Evolutionary conservation across 2,888 invertebrate species (phyloP).

Genomic region (Drosophila paramelanica): DNA sequence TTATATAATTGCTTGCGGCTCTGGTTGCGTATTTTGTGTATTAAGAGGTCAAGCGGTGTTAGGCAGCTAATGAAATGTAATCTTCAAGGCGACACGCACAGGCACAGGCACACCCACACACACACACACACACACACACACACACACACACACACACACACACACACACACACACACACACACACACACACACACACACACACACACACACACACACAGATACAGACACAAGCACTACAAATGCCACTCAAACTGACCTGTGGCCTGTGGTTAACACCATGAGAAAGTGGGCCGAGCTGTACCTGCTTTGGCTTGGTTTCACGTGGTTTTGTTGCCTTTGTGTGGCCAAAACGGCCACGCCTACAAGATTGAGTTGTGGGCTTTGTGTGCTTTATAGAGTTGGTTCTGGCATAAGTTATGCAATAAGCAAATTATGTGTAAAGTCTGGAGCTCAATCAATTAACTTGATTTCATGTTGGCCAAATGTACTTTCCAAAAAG

Average conservation of each 20-base stretch:
- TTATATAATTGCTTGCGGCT: slow-evolving; percentile 33
- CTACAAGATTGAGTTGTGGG: slow-evolving; percentile 1
- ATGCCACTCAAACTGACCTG: slow-evolving; percentile 18
- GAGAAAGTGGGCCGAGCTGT: slow-evolving; percentile 3
- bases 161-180: background rate
- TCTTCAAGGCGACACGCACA: slow-evolving; percentile 19
- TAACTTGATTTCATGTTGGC: slow-evolving; percentile 7
- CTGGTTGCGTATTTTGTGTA: slow-evolving; percentile 23
- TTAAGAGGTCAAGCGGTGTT: slow-evolving; percentile 51
- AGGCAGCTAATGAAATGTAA: slow-evolving; percentile 59
- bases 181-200: background rate
- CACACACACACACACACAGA: background rate
- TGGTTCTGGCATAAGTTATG: slow-evolving; percentile 1
- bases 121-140: background rate
- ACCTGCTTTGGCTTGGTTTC: background rate
- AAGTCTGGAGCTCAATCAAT: slow-evolving; percentile 10
- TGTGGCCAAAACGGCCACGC: slow-evolving; percentile 15
- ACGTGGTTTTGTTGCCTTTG: background rate
- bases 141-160: background rate
- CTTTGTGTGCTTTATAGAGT: background rate
- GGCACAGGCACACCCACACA: background rate
- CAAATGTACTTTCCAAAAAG: background rate
- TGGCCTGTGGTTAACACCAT: slow-evolving; percentile 27
- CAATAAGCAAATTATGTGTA: slow-evolving; percentile 8
- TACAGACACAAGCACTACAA: slow-evolving; percentile 1